Evolutionary conservation across 2,113 vertebrate genomes (phyloP), one percentile per base, ranked within the genome.

Genomic region (Semnornis frantzii): DNA sequence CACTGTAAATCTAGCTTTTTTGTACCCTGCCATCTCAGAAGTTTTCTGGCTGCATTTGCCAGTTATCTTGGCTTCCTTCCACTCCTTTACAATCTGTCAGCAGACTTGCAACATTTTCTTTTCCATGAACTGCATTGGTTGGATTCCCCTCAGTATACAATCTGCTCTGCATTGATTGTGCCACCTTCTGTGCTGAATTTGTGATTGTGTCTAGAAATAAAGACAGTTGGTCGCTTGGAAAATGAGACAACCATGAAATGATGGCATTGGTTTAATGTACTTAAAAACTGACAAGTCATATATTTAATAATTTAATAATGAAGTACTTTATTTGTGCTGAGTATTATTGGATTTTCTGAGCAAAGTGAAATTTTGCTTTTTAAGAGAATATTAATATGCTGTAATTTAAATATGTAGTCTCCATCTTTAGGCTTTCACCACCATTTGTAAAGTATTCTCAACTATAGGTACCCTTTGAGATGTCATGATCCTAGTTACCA

Each of bases 61-160:
- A 60, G n/a, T 89, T 93, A 84, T 66, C 93, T 93, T 96, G 92
- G 59, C 30, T 92, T 55, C 44, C 42, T 79, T 70, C 75, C 72
- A 13, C 50, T 84, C 19, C 52, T 31, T 85, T 52, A 28, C 92
- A 79, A 60, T 50, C 71, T 93, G 78, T 60, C 89, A 93, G 84
- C 78, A 85, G 71, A 78, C 28, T 82, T 66, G 92, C 89, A 85
- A 77, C 83, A 54, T 77, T 94, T 82, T 70, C 60, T 50, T 87
- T 77, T 76, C 86, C 92, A 39, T 52, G 85, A 46, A 63, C 87
- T 94, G 69, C 55, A 57, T 24, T 7, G 6, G 55, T 91, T 75
- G 91, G 82, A 23, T 85, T 82, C 90, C 95, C 92, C 71, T 87
- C 69, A 48, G 92, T 76, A 93, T 24, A 92, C 92, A 95, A 89